phyloP scores from a whole-genome alignment of 2,797 vertebrate genomes.

The Heteromormyrus szaboi region DNA sequence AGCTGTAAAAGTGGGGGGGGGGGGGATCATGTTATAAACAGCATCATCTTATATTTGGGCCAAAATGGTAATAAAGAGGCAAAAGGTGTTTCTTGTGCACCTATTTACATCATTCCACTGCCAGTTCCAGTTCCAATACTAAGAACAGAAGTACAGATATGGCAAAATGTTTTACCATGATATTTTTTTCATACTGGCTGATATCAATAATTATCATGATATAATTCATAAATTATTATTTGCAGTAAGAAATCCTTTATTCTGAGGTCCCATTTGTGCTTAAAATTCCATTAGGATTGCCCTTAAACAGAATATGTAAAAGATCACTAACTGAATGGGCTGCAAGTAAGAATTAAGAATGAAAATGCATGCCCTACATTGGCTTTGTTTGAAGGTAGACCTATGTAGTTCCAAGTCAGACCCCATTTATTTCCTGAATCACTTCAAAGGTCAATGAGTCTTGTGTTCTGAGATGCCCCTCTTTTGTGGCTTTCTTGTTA shows the following conservation, averaged over 20 bases:
- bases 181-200: neutral
- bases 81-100: neutral
- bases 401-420: neutral
- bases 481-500: neutral
- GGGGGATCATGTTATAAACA: neutral
- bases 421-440: neutral
- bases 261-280: neutral
- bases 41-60: neutral
- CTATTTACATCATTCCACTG: neutral
- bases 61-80: neutral
- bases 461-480: neutral
- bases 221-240: neutral
- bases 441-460: neutral
- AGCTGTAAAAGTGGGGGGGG: neutral
- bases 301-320: neutral
- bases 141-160: neutral
- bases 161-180: neutral
- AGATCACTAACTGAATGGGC: neutral
- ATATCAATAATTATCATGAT: neutral
- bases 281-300: neutral
- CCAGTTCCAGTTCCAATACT: neutral
- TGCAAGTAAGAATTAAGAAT: neutral
- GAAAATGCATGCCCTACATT: neutral
- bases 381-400: neutral
- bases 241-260: neutral